Evolutionary conservation across 2,113 vertebrate genomes (phyloP).

Genomic region (Struthio camelus): DNA sequence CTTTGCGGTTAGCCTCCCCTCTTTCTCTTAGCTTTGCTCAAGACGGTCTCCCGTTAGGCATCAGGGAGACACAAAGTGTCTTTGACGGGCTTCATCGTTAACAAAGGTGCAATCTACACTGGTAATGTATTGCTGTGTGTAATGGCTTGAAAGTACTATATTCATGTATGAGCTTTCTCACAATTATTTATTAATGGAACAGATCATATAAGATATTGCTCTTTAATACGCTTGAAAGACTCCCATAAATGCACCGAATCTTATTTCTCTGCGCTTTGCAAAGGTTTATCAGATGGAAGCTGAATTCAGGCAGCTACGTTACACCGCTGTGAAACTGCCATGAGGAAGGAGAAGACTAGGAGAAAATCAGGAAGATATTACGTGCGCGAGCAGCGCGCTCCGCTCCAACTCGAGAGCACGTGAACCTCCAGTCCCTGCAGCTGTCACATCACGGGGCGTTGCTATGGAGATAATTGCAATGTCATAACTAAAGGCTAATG

Average conservation of each 20-base stretch:
- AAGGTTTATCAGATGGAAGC: fast-evolving
- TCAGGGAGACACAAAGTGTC: background rate
- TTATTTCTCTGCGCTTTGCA: background rate
- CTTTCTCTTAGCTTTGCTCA: background rate
- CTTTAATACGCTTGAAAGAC: slow-evolving; percentile 29
- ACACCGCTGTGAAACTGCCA: background rate
- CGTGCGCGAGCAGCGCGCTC: slow-evolving; percentile 25
- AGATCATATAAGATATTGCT: slow-evolving; percentile 26
- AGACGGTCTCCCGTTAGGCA: background rate
- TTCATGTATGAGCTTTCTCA: slow-evolving; percentile 15
- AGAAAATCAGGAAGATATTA: background rate
- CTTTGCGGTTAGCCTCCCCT: background rate
- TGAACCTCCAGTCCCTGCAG: slow-evolving; percentile 24
- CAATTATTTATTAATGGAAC: slow-evolving; percentile 53
- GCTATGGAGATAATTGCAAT: slow-evolving; percentile 74
- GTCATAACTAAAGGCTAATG: slow-evolving; percentile 74
- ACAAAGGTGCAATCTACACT: background rate
- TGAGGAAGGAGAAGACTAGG: background rate
- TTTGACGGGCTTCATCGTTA: background rate
- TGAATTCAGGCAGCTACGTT: background rate
- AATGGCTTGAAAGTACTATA: slow-evolving; percentile 16
- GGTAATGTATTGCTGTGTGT: background rate
- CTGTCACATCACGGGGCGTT: slow-evolving; percentile 65
- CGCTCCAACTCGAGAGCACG: slow-evolving; percentile 60
- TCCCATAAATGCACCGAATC: background rate